Conservation (phyloP, 2,113 vertebrate genomes). For the Rostratula benghalensis region DNA sequence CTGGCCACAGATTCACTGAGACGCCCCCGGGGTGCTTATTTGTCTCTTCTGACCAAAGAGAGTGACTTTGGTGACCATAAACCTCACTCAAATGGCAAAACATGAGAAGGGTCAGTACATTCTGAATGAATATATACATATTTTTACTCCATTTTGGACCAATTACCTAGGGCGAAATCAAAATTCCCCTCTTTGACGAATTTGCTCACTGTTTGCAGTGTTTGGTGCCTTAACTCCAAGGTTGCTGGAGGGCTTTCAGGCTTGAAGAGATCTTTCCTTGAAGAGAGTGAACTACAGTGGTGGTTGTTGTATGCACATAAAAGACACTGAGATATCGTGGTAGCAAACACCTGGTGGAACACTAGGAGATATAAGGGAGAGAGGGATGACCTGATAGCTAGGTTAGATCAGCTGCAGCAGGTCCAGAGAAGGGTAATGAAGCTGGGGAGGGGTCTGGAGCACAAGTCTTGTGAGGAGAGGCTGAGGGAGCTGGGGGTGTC, state of each 20-base stretch:
- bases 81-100: not conserved
- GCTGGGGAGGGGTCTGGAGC: too few species aligned
- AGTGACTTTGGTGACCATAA: not conserved
- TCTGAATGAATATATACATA: not conserved
- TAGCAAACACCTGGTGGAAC: not conserved
- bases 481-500: too few species aligned
- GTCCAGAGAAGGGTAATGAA: too few species aligned
- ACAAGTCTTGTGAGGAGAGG: too few species aligned
- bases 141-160: not conserved
- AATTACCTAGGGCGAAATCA: not conserved
- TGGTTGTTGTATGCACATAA: not conserved
- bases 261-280: constrained; percentile 2
- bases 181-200: not conserved
- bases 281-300: not conserved
- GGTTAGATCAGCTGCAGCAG: not conserved
- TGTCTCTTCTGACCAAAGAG: not conserved
- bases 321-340: not conserved
- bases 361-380: not conserved
- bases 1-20: not conserved
- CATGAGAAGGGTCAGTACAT: not conserved
- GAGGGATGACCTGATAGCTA: not conserved
- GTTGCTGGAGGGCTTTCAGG: not conserved
- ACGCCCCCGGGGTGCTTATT: not conserved
- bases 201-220: constrained; percentile 16
- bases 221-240: not conserved